These are phyloP conservation scores for Habropoda laboriosa DNA, from an alignment of 1,140 invertebrate genomes.

Conservation along the genomic window DNA sequence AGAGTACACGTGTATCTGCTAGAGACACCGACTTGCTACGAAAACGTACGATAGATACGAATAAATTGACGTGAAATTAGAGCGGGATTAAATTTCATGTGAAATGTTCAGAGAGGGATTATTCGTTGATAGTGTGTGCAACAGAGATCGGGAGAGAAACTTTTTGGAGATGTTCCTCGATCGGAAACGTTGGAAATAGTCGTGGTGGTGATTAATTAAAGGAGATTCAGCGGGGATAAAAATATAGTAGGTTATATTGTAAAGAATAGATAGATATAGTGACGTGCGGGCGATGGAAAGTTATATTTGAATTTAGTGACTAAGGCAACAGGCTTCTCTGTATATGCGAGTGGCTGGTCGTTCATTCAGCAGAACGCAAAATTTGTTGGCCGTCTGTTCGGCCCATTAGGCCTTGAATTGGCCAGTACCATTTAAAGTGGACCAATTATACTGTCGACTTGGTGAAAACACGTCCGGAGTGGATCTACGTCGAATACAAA, in stretches of 20 bases:
- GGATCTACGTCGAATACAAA: not conserved
- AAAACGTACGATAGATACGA: too few species aligned
- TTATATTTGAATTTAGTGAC: constrained; percentile 60
- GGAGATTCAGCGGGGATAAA: not conserved
- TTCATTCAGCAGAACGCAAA: constrained; percentile 62
- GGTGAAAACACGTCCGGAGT: not conserved
- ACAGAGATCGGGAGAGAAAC: too few species aligned
- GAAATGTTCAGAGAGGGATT: too few species aligned
- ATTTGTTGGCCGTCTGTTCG: constrained; percentile 40
- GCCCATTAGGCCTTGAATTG: constrained; percentile 28
- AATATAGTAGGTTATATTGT: constrained; percentile 6
- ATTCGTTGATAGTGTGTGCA: too few species aligned
- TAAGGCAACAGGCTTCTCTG: constrained; percentile 32
- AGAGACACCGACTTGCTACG: too few species aligned
- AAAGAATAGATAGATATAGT: constrained; percentile 27
- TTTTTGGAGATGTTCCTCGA: not conserved
- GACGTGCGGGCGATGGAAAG: constrained; percentile 28
- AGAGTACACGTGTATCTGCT: too few species aligned
- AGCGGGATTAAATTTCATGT: too few species aligned
- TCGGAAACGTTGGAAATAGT: not conserved
- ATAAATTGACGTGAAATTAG: too few species aligned
- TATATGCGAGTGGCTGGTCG: constrained; percentile 11
- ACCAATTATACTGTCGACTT: not conserved
- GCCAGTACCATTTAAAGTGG: constrained; percentile 31
- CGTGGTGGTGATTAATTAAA: not conserved